Percentiles rank a stretch among this genome's conserved stretches.
Conservation (phyloP, 2,797 vertebrate genomes). For the Loriculus beryllinus region DNA sequence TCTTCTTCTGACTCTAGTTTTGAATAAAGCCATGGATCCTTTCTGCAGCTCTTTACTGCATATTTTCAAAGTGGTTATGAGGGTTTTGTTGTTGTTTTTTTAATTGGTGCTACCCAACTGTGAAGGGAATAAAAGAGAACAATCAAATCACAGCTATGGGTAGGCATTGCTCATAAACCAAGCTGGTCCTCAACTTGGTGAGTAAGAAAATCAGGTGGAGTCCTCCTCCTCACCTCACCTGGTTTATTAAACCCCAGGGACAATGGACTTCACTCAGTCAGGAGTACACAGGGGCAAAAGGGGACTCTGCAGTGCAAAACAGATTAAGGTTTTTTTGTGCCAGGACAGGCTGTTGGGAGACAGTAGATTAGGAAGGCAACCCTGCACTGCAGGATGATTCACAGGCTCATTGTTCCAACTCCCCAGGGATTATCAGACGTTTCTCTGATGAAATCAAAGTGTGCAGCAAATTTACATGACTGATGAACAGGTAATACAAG, state of each 20-base stretch:
- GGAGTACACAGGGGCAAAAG: not conserved
- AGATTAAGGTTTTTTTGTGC: not conserved
- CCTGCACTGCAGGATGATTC: not conserved
- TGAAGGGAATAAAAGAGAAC: slow-evolving; percentile 16
- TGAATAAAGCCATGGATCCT: not conserved
- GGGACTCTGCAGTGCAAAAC: not conserved
- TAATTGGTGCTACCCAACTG: not conserved
- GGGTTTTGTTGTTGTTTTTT: not conserved
- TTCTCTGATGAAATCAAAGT: not conserved
- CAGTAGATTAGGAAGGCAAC: not conserved
- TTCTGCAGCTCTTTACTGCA: not conserved
- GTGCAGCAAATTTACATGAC: not conserved
- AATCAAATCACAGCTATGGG: not conserved
- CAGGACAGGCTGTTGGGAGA: not conserved
- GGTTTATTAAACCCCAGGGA: not conserved
- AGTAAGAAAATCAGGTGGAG: not conserved
- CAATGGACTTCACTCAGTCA: not conserved
- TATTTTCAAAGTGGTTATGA: not conserved
- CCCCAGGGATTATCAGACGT: not conserved
- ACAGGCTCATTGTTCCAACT: not conserved
- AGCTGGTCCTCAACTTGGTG: not conserved
- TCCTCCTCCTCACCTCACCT: not conserved
- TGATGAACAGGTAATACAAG: not conserved
- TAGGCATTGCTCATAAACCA: not conserved
- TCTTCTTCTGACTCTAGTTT: not conserved